Conservation (phyloP, 92 coral and sea anemone genomes). For the Palythoa grandis region DNA sequence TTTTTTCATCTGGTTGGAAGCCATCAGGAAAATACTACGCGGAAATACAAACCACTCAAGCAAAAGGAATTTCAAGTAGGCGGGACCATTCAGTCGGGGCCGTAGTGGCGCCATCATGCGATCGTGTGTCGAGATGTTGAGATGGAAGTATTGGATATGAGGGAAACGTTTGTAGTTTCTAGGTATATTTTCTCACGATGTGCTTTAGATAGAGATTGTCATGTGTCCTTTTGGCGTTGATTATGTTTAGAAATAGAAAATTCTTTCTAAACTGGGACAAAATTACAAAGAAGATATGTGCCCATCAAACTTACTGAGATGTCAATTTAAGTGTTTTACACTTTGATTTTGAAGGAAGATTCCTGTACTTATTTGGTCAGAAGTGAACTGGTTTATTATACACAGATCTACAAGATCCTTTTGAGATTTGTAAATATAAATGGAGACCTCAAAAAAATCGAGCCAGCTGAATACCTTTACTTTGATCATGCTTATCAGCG, state of each 20-base stretch:
- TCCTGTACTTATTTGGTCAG: background rate
- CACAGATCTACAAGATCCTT: background rate
- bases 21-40: constrained; percentile 38
- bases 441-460: background rate
- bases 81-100: constrained; percentile 9
- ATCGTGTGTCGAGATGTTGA: background rate
- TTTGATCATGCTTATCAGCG: background rate
- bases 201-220: background rate
- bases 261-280: background rate
- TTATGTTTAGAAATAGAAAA: background rate
- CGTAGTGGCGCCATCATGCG: constrained; percentile 4
- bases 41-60: constrained; percentile 41
- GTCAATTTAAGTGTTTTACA: background rate
- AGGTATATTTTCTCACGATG: background rate
- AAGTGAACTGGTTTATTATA: background rate
- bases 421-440: background rate
- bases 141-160: background rate
- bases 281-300: background rate
- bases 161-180: background rate
- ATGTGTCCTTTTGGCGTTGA: background rate
- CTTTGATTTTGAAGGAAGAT: background rate
- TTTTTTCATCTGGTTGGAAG: constrained; percentile 42
- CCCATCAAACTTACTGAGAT: background rate
- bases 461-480: background rate
- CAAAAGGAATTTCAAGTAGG: constrained; percentile 29